These are phyloP conservation scores for Cryptocephalus moraei DNA, from an alignment of 2,888 invertebrate genomes.

Conservation along the genomic window DNA sequence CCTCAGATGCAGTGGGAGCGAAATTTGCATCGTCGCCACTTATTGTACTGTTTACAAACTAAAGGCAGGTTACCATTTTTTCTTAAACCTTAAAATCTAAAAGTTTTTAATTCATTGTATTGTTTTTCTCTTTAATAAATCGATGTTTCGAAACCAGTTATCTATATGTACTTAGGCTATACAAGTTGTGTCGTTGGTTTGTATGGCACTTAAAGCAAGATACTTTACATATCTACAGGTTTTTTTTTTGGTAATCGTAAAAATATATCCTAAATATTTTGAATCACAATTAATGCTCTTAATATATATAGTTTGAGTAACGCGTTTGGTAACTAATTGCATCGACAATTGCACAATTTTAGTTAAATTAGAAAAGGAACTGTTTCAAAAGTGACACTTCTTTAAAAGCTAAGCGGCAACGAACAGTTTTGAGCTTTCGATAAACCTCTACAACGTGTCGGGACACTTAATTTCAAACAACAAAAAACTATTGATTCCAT, in stretches of 20 bases:
- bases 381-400: too few species aligned
- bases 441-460: too few species aligned
- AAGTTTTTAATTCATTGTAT: too few species aligned
- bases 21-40: slow-evolving; percentile 15
- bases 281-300: slow-evolving; percentile 26
- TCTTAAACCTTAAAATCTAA: slow-evolving; percentile 5
- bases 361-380: slow-evolving; percentile 24
- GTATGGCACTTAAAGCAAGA: slow-evolving; percentile 27
- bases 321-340: slow-evolving; percentile 23
- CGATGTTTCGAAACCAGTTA: slow-evolving; percentile 10
- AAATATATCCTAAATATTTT: slow-evolving; percentile 24
- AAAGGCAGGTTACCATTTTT: slow-evolving; percentile 29
- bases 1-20: slow-evolving; percentile 31
- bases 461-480: too few species aligned
- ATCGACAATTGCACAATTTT: neutral
- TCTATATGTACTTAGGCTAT: slow-evolving; percentile 17
- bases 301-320: slow-evolving; percentile 17
- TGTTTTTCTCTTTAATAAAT: slow-evolving; percentile 6
- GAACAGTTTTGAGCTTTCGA: too few species aligned
- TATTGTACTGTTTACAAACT: slow-evolving; percentile 37
- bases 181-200: slow-evolving; percentile 21
- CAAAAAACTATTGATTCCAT: too few species aligned
- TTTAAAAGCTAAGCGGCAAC: too few species aligned
- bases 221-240: slow-evolving; percentile 26
- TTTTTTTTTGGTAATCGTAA: slow-evolving; percentile 19